Evolutionary conservation across 2,888 invertebrate genomes (phyloP), one percentile per base, ranked within the genome.

Genomic region (Cephus rjabovi): DNA sequence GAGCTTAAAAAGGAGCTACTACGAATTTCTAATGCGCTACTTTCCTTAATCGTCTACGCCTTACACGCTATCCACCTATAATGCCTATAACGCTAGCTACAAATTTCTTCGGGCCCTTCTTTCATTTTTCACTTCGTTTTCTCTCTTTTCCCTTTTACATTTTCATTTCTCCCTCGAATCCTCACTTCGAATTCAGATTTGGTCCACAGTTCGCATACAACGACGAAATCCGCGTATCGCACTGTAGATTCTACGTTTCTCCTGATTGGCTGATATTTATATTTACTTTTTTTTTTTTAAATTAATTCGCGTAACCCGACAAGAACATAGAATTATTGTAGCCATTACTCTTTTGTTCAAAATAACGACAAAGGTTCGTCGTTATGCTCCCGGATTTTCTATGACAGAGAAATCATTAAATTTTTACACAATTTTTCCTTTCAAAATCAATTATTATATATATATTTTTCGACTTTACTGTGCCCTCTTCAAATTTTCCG

Each of bases 1-100:
- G 83, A 85, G 82, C 81, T 84, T 87, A 88, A 87, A 88, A 87
- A 85, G 85, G 84, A 85, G 82, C 86, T 86, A 85, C 84, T 82
- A 87, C 83, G 84, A 87, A 80, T 56, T 56, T 83, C 83, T 87
- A 85, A 85, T 87, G 85, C 81, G 81, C 86, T 88, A 87, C 80
- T 80, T 79, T 77, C 82, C 77, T 79, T 84, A 85, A 81, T 82
- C 82, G 71, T 71, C 34, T 71, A 71, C 71, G 56, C 34, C 34
- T 71, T 71, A 71, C 71, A 71, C 71, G 31, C 56, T 56, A 56
- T 56, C 56, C 56, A 56, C 1, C 56, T 56, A 56, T 56, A 56
- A 56, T 56, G 56, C 56, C 56, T 56, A 56, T 23, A 31, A 71
- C 71, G 33, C 71, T 71, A 71, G 15, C 71, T 34, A 71, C 71